These are phyloP conservation scores for Dryobota labecula DNA, from an alignment of 2,888 invertebrate genomes.

Conservation along the genomic window DNA sequence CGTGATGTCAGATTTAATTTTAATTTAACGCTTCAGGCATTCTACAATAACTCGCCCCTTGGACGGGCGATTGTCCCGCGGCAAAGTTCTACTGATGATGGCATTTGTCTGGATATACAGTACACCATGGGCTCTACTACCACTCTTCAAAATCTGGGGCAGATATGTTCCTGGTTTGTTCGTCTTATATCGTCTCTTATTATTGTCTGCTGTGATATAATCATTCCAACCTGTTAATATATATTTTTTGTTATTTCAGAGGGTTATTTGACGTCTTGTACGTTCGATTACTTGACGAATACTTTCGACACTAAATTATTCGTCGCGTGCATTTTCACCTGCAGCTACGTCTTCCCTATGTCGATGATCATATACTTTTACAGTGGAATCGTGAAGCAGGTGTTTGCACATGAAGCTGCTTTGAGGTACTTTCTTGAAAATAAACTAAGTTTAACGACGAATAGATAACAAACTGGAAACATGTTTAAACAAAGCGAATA, in stretches of 20 bases:
- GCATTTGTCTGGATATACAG: constrained; percentile 94
- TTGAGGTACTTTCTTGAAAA: constrained; percentile 84
- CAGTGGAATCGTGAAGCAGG: constrained; percentile 96
- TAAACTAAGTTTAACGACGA: not conserved
- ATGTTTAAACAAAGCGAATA: not conserved
- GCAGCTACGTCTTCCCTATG: constrained; percentile 95
- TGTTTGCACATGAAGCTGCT: constrained; percentile 96
- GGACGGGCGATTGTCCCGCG: constrained; percentile 94
- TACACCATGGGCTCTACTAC: constrained; percentile 95
- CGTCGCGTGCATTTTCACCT: constrained; percentile 93
- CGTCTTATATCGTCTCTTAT: not conserved
- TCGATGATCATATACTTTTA: constrained; percentile 95
- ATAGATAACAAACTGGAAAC: not conserved
- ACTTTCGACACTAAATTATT: constrained; percentile 95
- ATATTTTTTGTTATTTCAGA: constrained; percentile 88
- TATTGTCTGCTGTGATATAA: not conserved
- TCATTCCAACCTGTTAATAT: not conserved
- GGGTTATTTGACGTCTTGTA: constrained; percentile 96
- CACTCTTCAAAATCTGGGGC: constrained; percentile 96
- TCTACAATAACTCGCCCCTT: constrained; percentile 95
- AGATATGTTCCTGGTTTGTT: constrained; percentile 94
- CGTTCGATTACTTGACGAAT: constrained; percentile 95
- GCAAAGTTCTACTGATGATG: constrained; percentile 95
- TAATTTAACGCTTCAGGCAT: constrained; percentile 78
- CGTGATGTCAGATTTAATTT: not conserved